phyloP scores from a whole-genome alignment of 2,797 vertebrate genomes.

The Melanotaenia nigrans region DNA sequence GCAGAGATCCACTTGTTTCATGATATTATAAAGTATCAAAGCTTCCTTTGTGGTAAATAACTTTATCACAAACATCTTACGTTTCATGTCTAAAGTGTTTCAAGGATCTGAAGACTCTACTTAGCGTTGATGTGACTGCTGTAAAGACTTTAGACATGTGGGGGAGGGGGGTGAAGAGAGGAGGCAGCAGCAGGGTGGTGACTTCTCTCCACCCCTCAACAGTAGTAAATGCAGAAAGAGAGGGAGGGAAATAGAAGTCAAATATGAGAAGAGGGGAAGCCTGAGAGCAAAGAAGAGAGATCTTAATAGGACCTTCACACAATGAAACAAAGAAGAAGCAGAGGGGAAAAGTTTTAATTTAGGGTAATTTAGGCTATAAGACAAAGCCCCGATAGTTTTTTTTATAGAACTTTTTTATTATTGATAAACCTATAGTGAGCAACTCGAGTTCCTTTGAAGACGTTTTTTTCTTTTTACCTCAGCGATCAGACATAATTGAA shows the following conservation, averaged over 20 bases:
- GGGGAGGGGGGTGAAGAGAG: not conserved
- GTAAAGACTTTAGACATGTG: not conserved
- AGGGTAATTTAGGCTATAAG: not conserved
- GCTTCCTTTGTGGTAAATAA: too few species aligned
- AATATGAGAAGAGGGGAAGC: conserved; percentile 49
- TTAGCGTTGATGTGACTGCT: not conserved
- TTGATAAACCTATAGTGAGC: not conserved
- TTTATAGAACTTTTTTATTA: not conserved
- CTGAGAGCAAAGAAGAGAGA: conserved; percentile 41
- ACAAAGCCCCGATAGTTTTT: not conserved
- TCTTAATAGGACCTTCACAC: not conserved
- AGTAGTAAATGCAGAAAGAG: conserved; percentile 29
- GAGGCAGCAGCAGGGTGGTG: conserved; percentile 30
- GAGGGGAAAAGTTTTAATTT: not conserved
- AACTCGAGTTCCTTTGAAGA: not conserved
- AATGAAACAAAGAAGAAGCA: conserved; percentile 30
- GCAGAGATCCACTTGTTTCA: too few species aligned
- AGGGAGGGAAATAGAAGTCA: conserved; percentile 72
- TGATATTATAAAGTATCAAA: too few species aligned
- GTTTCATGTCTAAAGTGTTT: too few species aligned
- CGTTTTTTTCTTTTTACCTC: not conserved
- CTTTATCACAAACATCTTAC: too few species aligned
- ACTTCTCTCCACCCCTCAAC: conserved; percentile 45
- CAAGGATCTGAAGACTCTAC: too few species aligned
- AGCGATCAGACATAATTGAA: conserved; percentile 43